phyloP scores from a whole-genome alignment of 2,888 invertebrate species.

The Microchrysa polita region DNA sequence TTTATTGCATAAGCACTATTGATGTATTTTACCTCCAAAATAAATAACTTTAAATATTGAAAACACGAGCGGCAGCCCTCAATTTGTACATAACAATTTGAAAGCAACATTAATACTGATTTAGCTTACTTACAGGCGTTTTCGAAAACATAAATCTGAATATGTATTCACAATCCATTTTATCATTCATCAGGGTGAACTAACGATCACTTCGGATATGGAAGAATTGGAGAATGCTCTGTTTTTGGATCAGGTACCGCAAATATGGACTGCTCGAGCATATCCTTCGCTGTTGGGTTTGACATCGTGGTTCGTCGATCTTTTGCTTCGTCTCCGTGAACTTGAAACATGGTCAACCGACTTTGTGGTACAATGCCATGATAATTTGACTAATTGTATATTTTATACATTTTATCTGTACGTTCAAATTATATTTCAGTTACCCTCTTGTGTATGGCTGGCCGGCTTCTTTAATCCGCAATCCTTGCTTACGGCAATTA shows the following conservation, averaged over 20 bases:
- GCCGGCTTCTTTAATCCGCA: constrained; percentile 99
- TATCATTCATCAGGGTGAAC: constrained; percentile 77
- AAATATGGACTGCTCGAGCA: constrained; percentile 85
- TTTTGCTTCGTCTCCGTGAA: constrained; percentile 85
- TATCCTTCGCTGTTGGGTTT: constrained; percentile 91
- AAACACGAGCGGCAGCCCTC: too few relatives aligned
- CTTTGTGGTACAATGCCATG: constrained; percentile 73
- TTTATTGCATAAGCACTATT: too few relatives aligned
- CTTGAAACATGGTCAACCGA: constrained; percentile 95
- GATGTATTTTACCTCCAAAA: too few relatives aligned
- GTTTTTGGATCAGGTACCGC: constrained; percentile 93
- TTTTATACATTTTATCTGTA: background rate
- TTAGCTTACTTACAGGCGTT: too few relatives aligned
- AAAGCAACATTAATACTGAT: too few relatives aligned
- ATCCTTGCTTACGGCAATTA: constrained; percentile 94
- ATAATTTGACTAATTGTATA: background rate
- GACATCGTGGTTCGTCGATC: constrained; percentile 92
- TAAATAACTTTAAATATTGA: too few relatives aligned
- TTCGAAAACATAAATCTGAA: too few relatives aligned
- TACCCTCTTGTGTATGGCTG: constrained; percentile 94
- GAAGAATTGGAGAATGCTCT: constrained; percentile 92
- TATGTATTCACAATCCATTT: background rate
- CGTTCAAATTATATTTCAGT: constrained; percentile 64
- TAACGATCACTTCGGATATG: constrained; percentile 97
- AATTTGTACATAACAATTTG: too few relatives aligned